Percentiles rank a stretch among this genome's conserved stretches.
Conservation (phyloP, 2,888 invertebrate species). For the Taenaris catops region DNA sequence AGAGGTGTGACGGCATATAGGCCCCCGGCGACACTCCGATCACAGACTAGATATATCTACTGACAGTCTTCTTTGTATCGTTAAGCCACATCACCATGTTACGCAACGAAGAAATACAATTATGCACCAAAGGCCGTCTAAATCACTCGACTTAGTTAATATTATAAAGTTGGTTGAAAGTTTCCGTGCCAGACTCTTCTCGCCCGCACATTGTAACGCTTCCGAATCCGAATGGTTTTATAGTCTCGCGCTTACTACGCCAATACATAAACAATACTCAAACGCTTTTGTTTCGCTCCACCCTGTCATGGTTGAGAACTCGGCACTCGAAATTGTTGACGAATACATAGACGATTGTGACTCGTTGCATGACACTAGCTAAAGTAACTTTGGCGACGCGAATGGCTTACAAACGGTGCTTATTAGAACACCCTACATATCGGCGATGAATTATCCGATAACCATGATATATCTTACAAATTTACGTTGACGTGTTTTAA, state of each 20-base stretch:
- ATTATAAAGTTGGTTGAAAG: neutral
- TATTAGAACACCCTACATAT: constrained; percentile 17
- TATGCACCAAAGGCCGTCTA: constrained; percentile 26
- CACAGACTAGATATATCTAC: constrained; percentile 77
- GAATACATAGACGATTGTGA: too few species aligned
- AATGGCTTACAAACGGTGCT: constrained; percentile 28
- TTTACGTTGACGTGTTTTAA: too few species aligned
- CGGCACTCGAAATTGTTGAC: too few species aligned
- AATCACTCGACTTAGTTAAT: constrained; percentile 7
- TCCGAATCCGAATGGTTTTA: neutral
- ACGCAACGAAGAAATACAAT: constrained; percentile 42
- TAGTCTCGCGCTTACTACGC: too few species aligned
- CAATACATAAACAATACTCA: too few species aligned
- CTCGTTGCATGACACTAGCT: too few species aligned
- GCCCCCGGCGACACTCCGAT: constrained; percentile 77
- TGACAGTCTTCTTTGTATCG: constrained; percentile 68
- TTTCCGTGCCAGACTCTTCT: constrained; percentile 2
- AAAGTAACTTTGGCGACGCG: constrained; percentile 27
- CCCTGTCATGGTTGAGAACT: too few species aligned
- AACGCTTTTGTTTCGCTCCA: too few species aligned
- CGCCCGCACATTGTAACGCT: constrained; percentile 1
- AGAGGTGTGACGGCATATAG: constrained; percentile 70
- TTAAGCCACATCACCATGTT: constrained; percentile 56
- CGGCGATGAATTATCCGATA: constrained; percentile 1
- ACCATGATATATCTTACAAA: neutral